These are phyloP conservation scores for Pristionchus pacificus DNA, from an alignment of 1,140 invertebrate genomes.

Conservation along the genomic window DNA sequence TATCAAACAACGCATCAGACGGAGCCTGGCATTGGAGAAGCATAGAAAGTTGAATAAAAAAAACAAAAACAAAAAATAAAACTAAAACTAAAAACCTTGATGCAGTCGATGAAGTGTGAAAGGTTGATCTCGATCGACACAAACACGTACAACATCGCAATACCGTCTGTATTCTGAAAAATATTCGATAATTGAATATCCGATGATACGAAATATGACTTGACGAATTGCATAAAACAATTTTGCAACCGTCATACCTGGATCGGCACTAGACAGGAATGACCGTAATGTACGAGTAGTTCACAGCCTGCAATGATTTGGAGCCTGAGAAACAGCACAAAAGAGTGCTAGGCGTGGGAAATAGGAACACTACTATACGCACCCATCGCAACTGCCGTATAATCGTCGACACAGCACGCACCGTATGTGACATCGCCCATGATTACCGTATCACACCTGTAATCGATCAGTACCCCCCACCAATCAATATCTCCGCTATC, in stretches of 20 bases:
- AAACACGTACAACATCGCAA: constrained; percentile 93
- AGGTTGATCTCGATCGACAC: constrained; percentile 83
- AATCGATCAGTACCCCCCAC: too few relatives aligned
- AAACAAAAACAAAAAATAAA: too few relatives aligned
- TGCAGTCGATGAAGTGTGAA: constrained; percentile 82
- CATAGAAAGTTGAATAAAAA: too few relatives aligned
- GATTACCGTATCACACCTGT: constrained; percentile 79
- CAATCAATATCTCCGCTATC: too few relatives aligned
- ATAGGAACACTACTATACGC: not conserved
- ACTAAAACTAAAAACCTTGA: constrained; percentile 58
- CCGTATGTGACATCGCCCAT: constrained; percentile 97
- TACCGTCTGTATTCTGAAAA: constrained; percentile 76
- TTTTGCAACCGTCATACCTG: too few relatives aligned
- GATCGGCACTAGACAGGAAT: constrained; percentile 95
- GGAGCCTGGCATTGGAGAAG: too few relatives aligned
- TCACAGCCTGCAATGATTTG: constrained; percentile 74
- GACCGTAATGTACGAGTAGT: constrained; percentile 92
- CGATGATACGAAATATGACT: too few relatives aligned
- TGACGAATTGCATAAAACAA: too few relatives aligned
- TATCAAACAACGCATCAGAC: too few relatives aligned
- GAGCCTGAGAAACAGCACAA: too few relatives aligned
- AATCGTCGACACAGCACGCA: constrained; percentile 98
- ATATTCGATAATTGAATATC: too few relatives aligned
- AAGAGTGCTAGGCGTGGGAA: not conserved
- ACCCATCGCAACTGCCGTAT: constrained; percentile 80